phyloP scores from a whole-genome alignment of 2,888 invertebrate species.

The Dromius quadrimaculatus region DNA sequence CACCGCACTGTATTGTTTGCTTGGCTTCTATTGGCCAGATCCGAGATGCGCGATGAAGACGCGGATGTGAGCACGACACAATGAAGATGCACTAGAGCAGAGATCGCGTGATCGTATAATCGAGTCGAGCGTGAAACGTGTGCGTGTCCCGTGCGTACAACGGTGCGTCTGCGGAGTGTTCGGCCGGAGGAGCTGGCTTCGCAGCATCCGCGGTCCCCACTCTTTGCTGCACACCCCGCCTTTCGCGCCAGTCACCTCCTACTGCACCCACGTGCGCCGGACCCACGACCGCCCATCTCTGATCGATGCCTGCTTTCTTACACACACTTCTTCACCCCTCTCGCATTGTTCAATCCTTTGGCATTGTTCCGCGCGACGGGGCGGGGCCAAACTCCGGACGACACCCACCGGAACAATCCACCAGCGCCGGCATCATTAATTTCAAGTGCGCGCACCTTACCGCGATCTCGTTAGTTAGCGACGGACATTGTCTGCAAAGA shows the following conservation, averaged over 20 bases:
- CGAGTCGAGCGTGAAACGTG: slow-evolving; percentile 56
- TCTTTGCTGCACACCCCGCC: slow-evolving; percentile 60
- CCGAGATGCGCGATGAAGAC: slow-evolving; percentile 2
- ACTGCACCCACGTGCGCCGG: slow-evolving; percentile 52
- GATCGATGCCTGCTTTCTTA: slow-evolving; percentile 52
- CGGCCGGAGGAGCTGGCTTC: slow-evolving; percentile 59
- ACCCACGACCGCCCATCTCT: slow-evolving; percentile 49
- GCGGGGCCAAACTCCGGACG: slow-evolving; percentile 40
- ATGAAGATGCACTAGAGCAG: slow-evolving; percentile 10
- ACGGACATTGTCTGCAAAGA: slow-evolving; percentile 26
- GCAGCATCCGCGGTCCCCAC: slow-evolving; percentile 61
- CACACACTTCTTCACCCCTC: slow-evolving; percentile 62
- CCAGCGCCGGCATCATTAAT: slow-evolving; percentile 41
- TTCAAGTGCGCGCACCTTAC: slow-evolving; percentile 36
- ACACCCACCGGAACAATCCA: slow-evolving; percentile 44
- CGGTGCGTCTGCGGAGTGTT: slow-evolving; percentile 64
- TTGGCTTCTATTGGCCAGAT: slow-evolving; percentile 26
- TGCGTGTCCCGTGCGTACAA: slow-evolving; percentile 65
- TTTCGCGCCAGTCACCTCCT: slow-evolving; percentile 46
- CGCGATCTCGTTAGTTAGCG: neutral
- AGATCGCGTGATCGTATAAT: slow-evolving; percentile 23
- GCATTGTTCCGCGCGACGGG: slow-evolving; percentile 62
- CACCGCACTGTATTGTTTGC: slow-evolving; percentile 37
- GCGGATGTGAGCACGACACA: neutral
- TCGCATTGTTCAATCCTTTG: slow-evolving; percentile 63